Percentiles rank a stretch among this genome's conserved stretches.
These are phyloP conservation scores for Tangachromis dhanisi DNA, from an alignment of 2,113 vertebrate species.

Conservation along the genomic window DNA sequence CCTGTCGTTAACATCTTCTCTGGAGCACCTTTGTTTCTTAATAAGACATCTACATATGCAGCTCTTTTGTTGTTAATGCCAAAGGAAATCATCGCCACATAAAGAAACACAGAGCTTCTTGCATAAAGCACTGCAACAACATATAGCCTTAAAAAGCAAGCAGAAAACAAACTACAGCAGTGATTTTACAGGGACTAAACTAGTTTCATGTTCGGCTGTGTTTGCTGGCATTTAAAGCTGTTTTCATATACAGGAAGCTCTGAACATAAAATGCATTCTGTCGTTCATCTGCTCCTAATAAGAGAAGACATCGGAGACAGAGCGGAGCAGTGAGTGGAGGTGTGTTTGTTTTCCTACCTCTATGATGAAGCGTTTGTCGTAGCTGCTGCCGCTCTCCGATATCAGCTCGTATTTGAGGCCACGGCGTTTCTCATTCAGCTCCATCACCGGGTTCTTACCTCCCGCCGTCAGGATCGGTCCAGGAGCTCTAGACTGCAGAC, in stretches of 20 bases:
- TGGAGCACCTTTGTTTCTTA: neutral
- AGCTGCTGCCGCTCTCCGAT: slow-evolving; percentile 87
- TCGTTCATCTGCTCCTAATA: neutral
- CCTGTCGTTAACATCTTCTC: neutral
- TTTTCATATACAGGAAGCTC: slow-evolving; percentile 1
- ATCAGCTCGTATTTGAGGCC: slow-evolving; percentile 91
- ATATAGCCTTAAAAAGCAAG: neutral
- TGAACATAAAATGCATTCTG: neutral
- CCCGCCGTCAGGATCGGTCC: slow-evolving; percentile 91
- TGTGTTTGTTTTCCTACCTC: slow-evolving; percentile 68
- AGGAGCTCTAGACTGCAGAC: slow-evolving; percentile 81
- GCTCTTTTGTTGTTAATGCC: neutral
- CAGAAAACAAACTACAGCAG: neutral
- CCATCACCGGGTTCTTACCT: slow-evolving; percentile 94
- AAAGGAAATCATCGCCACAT: neutral
- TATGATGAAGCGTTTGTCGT: slow-evolving; percentile 91
- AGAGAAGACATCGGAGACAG: neutral
- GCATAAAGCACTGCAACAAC: neutral
- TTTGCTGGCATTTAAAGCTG: neutral
- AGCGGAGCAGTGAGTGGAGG: neutral
- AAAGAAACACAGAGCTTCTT: neutral
- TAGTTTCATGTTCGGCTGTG: neutral
- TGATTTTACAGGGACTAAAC: neutral
- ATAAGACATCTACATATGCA: neutral
- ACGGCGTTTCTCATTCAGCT: slow-evolving; percentile 90